Evolutionary conservation across 2,113 vertebrate species (phyloP).

Genomic region (Eretmochelys imbricata): DNA sequence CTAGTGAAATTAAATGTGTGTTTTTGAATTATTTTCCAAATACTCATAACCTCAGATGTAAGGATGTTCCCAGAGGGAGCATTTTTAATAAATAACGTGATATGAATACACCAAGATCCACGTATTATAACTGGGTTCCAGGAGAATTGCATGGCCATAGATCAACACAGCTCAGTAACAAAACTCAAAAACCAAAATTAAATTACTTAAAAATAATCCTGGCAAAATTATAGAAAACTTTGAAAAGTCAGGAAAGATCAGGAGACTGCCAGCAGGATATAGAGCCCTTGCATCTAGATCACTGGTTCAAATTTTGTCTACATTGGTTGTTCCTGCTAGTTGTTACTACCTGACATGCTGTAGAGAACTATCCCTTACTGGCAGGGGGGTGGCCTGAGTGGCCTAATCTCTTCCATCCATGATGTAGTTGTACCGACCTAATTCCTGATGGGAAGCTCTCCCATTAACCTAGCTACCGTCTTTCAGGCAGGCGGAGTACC

Average conservation of each 20-base stretch:
- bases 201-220: neutral
- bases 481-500: too few species aligned
- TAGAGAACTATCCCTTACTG: neutral
- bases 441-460: too few species aligned
- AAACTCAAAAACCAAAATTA: neutral
- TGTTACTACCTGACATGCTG: constrained; percentile 1
- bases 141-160: neutral
- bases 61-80: neutral
- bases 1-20: neutral
- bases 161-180: neutral
- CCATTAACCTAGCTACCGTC: too few species aligned
- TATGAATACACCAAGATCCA: neutral
- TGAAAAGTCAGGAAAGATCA: neutral
- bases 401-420: constrained; percentile 34
- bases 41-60: neutral
- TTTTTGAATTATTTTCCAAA: neutral
- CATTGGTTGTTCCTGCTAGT: neutral
- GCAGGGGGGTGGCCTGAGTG: neutral
- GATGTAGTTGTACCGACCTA: too few species aligned
- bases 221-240: neutral
- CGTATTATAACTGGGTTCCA: neutral
- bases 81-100: neutral
- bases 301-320: neutral
- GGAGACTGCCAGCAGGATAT: neutral
- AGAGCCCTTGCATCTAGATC: neutral